Evolutionary conservation across 2,797 vertebrate species (phyloP), one percentile per base, ranked within the genome.

Genomic region (Bufotes viridis): DNA sequence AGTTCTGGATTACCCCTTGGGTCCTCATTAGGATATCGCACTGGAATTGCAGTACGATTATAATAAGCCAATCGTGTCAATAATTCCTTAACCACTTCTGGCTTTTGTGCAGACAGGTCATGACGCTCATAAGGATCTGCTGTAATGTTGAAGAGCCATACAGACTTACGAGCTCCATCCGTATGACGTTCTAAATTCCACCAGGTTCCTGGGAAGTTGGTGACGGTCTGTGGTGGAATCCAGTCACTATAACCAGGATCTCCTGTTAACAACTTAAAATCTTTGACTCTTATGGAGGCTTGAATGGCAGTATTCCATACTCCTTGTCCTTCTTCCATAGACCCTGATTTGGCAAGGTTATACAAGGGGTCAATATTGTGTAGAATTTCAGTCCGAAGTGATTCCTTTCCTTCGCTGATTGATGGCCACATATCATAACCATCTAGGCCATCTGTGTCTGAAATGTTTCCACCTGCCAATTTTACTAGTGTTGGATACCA

Each of bases 321-420:
- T 57, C 97, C 97, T 0, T 95, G 96, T 70, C 98, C 98, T 0
- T 94, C 95, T 90, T 96, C 95, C 81, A 98, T 92, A 57, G 98
- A 99, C 85, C 98, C 98, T 0, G 96, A 94, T 70, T 92, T 96
- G 76, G 97, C 97, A 0, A 94, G 96, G 91, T 97, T 99, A 92
- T 99, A 98, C 53, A 99, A 93, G 0, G 98, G 98, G 91, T 99
- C 98, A 0, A 99, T 99, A 91, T 99, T 99, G 92, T 99, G 98
- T 22, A 99, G 94, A 90, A 99, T 98, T 94, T 99, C 98, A 0
- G 93, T 95, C 83, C 98, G 96, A 0, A 97, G 97, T 0, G 98
- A 99, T 85, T 96, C 96, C 88, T 94, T 97, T 60, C 96, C 97
- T 88, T 98, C 97, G 0, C 98, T 99, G 91, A 99, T 98, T 74